phyloP scores from a whole-genome alignment of 1,140 invertebrate genomes.

The Whitmania pigra region DNA sequence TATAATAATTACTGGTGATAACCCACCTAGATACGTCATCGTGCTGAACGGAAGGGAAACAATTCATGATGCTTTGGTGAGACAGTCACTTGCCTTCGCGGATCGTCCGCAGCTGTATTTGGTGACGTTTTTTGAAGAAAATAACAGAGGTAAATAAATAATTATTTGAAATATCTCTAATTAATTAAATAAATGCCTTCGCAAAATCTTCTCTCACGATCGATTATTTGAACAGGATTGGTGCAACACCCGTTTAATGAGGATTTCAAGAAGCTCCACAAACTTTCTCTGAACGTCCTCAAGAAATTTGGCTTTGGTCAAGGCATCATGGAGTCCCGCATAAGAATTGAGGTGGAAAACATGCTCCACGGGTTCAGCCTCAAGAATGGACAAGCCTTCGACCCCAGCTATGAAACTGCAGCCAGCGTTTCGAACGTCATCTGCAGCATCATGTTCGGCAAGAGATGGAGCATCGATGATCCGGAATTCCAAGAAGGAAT shows the following conservation, averaged over 20 bases:
- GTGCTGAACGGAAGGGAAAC: slow-evolving; percentile 9
- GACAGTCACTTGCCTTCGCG: not conserved
- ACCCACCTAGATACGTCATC: not conserved
- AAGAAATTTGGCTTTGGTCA: slow-evolving; percentile 18
- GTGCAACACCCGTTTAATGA: not conserved
- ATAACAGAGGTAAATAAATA: not conserved
- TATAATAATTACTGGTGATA: too few species aligned
- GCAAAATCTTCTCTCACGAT: not conserved
- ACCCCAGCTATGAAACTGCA: not conserved
- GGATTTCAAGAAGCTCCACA: not conserved
- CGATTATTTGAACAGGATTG: not conserved
- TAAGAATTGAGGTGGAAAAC: slow-evolving; percentile 13
- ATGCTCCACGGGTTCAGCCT: not conserved
- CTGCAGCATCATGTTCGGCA: not conserved
- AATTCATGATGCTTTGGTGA: slow-evolving; percentile 14
- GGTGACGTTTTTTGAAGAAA: not conserved
- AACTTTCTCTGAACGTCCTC: not conserved
- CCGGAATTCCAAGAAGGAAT: slow-evolving; percentile 6
- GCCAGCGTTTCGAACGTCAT: slow-evolving; percentile 7
- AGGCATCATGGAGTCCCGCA: slow-evolving; percentile 14
- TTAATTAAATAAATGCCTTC: not conserved
- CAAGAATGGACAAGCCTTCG: not conserved
- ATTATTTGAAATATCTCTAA: not conserved
- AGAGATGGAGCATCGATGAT: not conserved
- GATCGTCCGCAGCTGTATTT: not conserved